Base-by-base conservation (phyloP, 2,888 invertebrate genomes). In the Drosophila pseudotalamancana region DNA sequence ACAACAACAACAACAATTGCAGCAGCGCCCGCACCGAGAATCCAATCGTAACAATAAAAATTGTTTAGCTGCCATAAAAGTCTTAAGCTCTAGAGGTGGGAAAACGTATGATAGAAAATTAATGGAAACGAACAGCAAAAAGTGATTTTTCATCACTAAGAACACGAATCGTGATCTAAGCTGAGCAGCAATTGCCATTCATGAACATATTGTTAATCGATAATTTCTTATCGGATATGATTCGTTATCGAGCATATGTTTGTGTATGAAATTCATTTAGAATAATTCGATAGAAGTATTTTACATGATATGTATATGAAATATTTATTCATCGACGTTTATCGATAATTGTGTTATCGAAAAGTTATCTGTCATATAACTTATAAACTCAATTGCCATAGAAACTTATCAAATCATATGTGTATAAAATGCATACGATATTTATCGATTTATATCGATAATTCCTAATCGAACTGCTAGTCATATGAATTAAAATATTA, bases 21-120 rank as follows among this genome's bases (percentile, higher is more conserved):
- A 49, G 34, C 65, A 50, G 65, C 42, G 70, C 86, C 83, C 86
- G 80, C 83, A 79, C 62, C 31, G 53, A 57, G 57, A n/a, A 53
- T 51, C 69, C 29, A 71, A 74, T 75, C 71, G 63, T 77, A 79
- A 64, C 78, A 78, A 61, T 59, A 75, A 64, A 82, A 78, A 65
- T 54, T 39, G 72, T 34, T 23, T 31, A 75, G 72, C 56, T 74
- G 79, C 53, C 39, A 66, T 77, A 66, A 77, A 80, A 35, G 60
- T 63, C 54, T 42, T 57, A 59, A 56, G 48, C 48, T 25, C 25
- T 35, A 35, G 37, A 27, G 45, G 19, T 51, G 71, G 12, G 12
- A 14, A 19, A n/a, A 8, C 1, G 3, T n/a, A n/a, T n/a, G n/a
- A n/a, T n/a, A n/a, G n/a, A n/a, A 42, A 23, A 14, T 9, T 4